phyloP scores from a whole-genome alignment of 2,797 vertebrate species.

The Cossypha polioptera region DNA sequence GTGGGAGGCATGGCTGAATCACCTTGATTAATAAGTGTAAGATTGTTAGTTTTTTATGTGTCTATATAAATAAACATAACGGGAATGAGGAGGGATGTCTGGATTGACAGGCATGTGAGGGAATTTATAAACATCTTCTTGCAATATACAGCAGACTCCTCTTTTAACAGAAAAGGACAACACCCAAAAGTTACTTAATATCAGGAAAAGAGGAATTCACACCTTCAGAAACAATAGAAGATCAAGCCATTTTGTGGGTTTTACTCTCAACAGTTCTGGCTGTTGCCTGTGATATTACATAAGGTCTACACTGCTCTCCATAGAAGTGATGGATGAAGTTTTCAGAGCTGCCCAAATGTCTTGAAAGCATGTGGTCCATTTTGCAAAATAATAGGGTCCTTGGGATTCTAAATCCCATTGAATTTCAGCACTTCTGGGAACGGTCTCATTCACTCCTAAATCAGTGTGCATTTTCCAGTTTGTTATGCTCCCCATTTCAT shows the following conservation, averaged over 20 bases:
- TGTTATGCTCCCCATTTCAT: not conserved
- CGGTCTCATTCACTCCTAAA: not conserved
- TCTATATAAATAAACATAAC: constrained; percentile 28
- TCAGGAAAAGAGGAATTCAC: constrained; percentile 53
- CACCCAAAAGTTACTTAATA: constrained; percentile 45
- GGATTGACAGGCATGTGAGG: constrained; percentile 7
- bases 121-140: constrained; percentile 23
- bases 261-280: constrained; percentile 42
- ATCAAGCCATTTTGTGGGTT: not conserved
- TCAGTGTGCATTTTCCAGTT: not conserved
- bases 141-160: not conserved
- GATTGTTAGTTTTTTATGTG: not conserved
- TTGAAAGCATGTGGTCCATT: constrained; percentile 43
- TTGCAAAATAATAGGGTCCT: constrained; percentile 37
- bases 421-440: constrained; percentile 36
- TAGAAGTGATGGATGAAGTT: constrained; percentile 46
- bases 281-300: constrained; percentile 9
- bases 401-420: constrained; percentile 32
- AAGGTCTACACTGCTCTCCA: not conserved
- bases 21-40: constrained; percentile 61
- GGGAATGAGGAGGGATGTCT: not conserved
- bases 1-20: constrained; percentile 58
- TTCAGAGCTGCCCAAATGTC: constrained; percentile 37
- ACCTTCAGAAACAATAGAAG: constrained; percentile 55
- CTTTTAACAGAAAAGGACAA: constrained; percentile 5